Percentiles rank a stretch among this genome's conserved stretches.
phyloP scores from a whole-genome alignment of 2,113 vertebrate genomes.

The Sporophila hypoxantha region DNA sequence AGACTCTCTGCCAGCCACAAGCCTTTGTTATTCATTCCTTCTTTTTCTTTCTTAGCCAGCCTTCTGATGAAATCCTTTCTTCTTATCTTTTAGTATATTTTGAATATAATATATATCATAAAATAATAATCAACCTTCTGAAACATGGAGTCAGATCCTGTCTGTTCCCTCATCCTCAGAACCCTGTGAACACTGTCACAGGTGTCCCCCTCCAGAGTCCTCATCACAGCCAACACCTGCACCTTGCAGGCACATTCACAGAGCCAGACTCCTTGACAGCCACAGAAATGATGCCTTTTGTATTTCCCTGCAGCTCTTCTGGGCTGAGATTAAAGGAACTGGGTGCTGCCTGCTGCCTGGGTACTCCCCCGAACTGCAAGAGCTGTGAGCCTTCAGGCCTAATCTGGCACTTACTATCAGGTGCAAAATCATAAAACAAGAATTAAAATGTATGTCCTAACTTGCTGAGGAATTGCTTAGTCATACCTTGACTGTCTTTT shows the following conservation, averaged over 20 bases:
- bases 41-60: no score
- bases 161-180: no score
- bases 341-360: not conserved
- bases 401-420: not conserved
- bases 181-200: no score
- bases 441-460: not conserved
- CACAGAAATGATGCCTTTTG: not conserved
- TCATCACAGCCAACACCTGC: fast-evolving
- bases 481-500: not conserved
- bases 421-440: not conserved
- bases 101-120: no score
- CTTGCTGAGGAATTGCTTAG: not conserved
- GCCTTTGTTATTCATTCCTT: no score
- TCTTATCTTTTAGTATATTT: no score
- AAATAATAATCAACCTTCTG: no score
- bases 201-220: not conserved
- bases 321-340: not conserved
- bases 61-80: no score
- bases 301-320: not conserved
- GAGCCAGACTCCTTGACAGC: not conserved
- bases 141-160: no score
- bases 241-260: not conserved
- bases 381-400: not conserved
- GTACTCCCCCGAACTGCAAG: not conserved
- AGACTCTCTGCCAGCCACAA: no score